Evolutionary conservation across 2,113 vertebrate genomes (phyloP).

Genomic region (Meleagris gallopavo): DNA sequence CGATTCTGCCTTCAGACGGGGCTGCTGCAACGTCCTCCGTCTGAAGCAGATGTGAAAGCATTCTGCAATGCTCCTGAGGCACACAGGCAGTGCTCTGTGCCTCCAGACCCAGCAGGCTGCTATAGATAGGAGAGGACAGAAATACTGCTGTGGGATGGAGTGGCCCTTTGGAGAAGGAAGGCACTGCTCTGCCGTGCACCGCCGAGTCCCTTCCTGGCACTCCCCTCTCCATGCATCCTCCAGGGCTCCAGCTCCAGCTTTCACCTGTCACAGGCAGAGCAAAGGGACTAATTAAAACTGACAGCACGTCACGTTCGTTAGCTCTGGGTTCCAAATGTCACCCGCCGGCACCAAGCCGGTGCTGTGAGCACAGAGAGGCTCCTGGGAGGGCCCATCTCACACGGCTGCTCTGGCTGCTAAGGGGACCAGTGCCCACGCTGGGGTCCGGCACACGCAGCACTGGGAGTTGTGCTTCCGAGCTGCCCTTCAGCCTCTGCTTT

Average conservation of each 20-base stretch:
- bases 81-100: accelerated
- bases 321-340: background rate
- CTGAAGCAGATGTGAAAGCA: background rate
- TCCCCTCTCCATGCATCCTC: background rate
- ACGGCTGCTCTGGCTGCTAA: background rate
- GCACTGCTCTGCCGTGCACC: accelerated
- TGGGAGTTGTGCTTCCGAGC: background rate
- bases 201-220: background rate
- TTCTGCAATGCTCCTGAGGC: background rate
- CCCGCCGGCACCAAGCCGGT: background rate
- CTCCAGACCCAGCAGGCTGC: background rate
- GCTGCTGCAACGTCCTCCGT: background rate
- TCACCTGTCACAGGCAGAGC: background rate
- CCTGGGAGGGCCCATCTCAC: background rate
- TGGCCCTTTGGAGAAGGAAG: background rate
- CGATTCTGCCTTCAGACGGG: accelerated
- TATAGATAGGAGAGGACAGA: background rate
- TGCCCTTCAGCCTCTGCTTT: too few relatives aligned
- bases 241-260: background rate
- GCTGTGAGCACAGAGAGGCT: accelerated
- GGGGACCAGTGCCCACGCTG: too few relatives aligned
- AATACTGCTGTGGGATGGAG: background rate
- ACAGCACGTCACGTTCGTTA: background rate
- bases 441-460: background rate
- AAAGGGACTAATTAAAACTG: slow-evolving; percentile 32